Evolutionary conservation across 2,797 vertebrate genomes (phyloP).

Genomic region (Xenops minutus): DNA sequence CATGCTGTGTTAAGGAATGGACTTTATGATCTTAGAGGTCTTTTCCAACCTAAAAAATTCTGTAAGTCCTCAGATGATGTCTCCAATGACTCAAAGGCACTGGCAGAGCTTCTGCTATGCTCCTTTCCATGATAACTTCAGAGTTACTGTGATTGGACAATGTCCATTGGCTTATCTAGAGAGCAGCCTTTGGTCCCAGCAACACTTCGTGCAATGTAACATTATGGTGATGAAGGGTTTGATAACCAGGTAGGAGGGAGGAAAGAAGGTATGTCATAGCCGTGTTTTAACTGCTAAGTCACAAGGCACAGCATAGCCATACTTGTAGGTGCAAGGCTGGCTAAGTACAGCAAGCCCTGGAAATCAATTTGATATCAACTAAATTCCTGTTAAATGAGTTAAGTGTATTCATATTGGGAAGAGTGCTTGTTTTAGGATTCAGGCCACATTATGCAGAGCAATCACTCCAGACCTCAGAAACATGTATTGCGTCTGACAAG

Average conservation of each 20-base stretch:
- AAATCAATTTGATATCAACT: neutral
- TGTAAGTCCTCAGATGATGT: neutral
- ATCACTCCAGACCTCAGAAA: neutral
- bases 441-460: neutral
- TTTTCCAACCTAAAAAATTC: neutral
- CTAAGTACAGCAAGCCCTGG: neutral
- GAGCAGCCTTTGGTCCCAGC: neutral
- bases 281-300: neutral
- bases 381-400: neutral
- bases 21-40: neutral
- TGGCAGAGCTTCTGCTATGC: neutral
- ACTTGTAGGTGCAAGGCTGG: neutral
- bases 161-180: neutral
- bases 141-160: rapidly evolving
- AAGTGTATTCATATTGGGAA: neutral
- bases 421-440: neutral
- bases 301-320: neutral
- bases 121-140: rapidly evolving
- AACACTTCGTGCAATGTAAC: neutral
- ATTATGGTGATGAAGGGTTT: neutral
- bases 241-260: neutral
- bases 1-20: neutral
- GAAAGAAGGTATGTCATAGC: neutral
- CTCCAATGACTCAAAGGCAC: neutral
- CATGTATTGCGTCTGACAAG: rapidly evolving